Evolutionary conservation across 2,113 vertebrate genomes (phyloP), one percentile per base, ranked within the genome.

Genomic region (Ciconia stormi): DNA sequence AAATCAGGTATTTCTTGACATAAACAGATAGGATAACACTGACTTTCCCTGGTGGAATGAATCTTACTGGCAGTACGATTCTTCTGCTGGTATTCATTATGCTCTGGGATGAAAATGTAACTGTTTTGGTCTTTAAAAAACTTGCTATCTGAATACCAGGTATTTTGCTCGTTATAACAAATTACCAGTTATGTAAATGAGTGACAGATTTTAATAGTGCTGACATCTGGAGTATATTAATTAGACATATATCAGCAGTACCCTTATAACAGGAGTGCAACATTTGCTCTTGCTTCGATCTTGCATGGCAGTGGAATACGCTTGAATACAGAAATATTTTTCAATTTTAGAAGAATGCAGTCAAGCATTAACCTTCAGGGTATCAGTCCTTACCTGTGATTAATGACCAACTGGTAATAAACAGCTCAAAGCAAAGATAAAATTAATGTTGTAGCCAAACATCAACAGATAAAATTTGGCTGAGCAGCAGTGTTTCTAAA

Each of bases 371-470:
- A 47, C 42, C 40, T 79, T 71, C 53, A 88, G 61, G 47, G 71
- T 91, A 76, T 72, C 86, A 76, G 65, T 81, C 91, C 93, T 87
- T 82, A 87, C 56, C 72, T 89, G 53, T 92, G 89, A 97, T 73
- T 87, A 95, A 93, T 74, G 61, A 93, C 59, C 50, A 69, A 65
- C 50, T 59, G 12, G 38, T 73, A 87, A 79, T 63, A 93, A 97
- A 89, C 40, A 94, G 66, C 42, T 87, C n/a, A 89, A 91, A 80
- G 52, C 44, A 91, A 92, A 95, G 62, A 84, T 44, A 81, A 95
- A 95, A 96, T 90, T 95, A 95, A 96, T 93, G 62, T 55, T 86
- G 38, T 49, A 90, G 74, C 52, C 89, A 90, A 96, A 96, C 69
- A 84, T 77, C 89, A 91, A 40, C 52, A 90, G 65, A 82, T 72